Conservation (phyloP, 1,140 invertebrate species). For the Tetraneura akinire region DNA sequence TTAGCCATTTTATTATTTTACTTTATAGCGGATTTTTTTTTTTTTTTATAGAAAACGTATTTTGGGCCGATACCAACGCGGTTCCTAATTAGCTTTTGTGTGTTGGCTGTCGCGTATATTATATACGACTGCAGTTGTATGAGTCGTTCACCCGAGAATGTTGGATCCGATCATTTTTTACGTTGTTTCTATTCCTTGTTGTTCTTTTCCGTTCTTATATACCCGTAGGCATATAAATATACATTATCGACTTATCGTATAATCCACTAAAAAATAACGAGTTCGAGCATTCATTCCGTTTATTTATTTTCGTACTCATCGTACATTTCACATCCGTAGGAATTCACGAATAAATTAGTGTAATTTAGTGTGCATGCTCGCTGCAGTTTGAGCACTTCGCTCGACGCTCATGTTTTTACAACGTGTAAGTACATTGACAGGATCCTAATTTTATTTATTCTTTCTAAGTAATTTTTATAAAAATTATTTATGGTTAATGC, state of each 20-base stretch:
- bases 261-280: constrained; percentile 21
- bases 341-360: no score
- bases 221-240: neutral
- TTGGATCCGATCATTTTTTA: neutral
- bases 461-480: no score
- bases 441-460: no score
- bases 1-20: neutral
- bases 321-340: no score
- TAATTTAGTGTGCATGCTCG: no score
- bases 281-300: neutral
- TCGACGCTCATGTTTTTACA: no score
- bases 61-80: neutral
- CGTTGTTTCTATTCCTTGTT: neutral
- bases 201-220: neutral
- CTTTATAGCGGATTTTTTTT: neutral
- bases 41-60: neutral
- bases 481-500: no score
- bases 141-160: neutral
- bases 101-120: neutral
- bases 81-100: no score
- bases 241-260: neutral
- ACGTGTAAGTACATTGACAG: no score
- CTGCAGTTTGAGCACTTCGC: no score
- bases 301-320: no score
- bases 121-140: neutral